These are phyloP conservation scores for Aurelia sp. DNA, from an alignment of 30 jellyfish, hydroid and myxozoan genomes.

Conservation along the genomic window DNA sequence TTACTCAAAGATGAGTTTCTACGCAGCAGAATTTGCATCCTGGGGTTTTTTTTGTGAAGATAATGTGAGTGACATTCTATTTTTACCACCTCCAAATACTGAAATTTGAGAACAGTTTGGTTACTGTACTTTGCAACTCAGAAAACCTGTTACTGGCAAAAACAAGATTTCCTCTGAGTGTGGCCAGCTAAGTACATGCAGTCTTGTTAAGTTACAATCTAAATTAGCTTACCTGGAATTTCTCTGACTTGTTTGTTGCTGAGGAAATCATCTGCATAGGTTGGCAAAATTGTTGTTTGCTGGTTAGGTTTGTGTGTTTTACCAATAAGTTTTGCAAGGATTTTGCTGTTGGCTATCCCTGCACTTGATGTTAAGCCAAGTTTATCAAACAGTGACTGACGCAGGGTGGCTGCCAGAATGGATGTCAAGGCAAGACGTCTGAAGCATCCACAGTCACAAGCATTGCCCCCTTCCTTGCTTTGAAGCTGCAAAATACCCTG, in stretches of 20 bases:
- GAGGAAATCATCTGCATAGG: conserved; percentile 52
- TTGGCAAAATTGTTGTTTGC: conserved; percentile 80
- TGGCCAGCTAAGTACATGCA: too few relatives aligned
- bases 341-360: conserved; percentile 76
- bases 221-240: conserved; percentile 74
- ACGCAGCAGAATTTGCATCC: too few relatives aligned
- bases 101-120: too few relatives aligned
- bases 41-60: too few relatives aligned
- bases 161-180: too few relatives aligned
- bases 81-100: too few relatives aligned
- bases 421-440: conserved; percentile 61
- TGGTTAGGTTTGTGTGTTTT: conserved; percentile 86
- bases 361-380: conserved; percentile 80
- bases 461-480: conserved; percentile 7
- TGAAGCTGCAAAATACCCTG: conserved; percentile 26
- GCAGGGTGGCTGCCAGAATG: conserved; percentile 51
- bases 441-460: conserved; percentile 78
- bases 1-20: too few relatives aligned
- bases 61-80: too few relatives aligned
- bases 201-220: too few relatives aligned
- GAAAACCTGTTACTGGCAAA: too few relatives aligned
- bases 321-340: conserved; percentile 83
- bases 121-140: too few relatives aligned
- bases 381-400: conserved; percentile 33
- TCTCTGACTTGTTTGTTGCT: conserved; percentile 43